Conservation (phyloP, 2,797 vertebrate species). For the Tenualosa thibaudeaui region DNA sequence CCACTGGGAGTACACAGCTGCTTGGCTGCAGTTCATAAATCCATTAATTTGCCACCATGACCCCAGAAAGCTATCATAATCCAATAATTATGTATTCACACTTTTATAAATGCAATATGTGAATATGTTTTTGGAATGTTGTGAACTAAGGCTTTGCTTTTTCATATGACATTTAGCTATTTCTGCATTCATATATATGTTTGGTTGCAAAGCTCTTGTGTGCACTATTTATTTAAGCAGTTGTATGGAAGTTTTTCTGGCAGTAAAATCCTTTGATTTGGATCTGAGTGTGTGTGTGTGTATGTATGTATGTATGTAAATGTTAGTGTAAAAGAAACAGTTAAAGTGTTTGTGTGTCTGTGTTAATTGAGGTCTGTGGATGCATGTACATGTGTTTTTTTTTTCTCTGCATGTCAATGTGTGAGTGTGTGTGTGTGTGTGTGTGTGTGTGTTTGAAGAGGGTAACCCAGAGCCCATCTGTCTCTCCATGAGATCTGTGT, state of each 20-base stretch:
- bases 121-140: too few relatives aligned
- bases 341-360: background rate
- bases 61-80: too few relatives aligned
- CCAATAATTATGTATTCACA: too few relatives aligned
- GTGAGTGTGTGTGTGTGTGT: background rate
- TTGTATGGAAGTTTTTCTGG: background rate
- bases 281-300: background rate
- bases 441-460: background rate
- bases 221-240: too few relatives aligned
- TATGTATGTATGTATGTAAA: background rate
- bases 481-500: background rate
- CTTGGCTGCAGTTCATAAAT: background rate
- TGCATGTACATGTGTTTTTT: background rate
- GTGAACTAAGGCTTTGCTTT: background rate
- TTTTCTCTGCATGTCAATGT: constrained; percentile 2
- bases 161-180: background rate
- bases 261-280: background rate
- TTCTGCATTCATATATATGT: background rate
- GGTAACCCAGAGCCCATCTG: background rate
- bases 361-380: background rate
- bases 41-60: too few relatives aligned
- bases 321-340: background rate
- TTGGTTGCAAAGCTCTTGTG: too few relatives aligned
- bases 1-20: background rate
- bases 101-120: too few relatives aligned